These are phyloP conservation scores for Gadus chalcogrammus DNA, from an alignment of 2,113 vertebrate genomes.

Conservation along the genomic window DNA sequence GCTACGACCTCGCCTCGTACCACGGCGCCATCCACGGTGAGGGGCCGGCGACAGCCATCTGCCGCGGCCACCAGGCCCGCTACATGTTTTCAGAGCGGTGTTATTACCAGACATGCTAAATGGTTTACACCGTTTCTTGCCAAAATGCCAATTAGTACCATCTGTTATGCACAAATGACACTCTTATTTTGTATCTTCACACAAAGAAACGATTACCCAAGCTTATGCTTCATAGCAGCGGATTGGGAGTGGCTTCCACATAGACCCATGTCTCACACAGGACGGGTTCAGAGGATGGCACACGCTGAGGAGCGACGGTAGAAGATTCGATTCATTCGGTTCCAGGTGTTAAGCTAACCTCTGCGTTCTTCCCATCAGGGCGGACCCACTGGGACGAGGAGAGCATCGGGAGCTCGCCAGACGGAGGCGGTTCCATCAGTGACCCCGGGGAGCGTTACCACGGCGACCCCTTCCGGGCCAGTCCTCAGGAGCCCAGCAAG, in stretches of 20 bases:
- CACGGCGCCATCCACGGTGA: constrained; percentile 90
- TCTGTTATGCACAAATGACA: constrained; percentile 68
- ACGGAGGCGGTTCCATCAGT: constrained; percentile 86
- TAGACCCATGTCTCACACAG: no score
- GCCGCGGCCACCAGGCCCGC: constrained; percentile 58
- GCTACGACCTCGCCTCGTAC: constrained; percentile 88
- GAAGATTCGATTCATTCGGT: no score
- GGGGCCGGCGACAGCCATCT: constrained; percentile 62
- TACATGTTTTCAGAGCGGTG: constrained; percentile 61
- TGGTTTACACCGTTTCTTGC: constrained; percentile 68
- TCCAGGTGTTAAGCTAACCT: constrained; percentile 18
- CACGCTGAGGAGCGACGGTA: no score
- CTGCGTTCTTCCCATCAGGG: constrained; percentile 69
- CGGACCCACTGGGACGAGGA: constrained; percentile 98
- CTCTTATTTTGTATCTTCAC: constrained; percentile 61
- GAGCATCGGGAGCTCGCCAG: constrained; percentile 93
- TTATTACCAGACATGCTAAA: constrained; percentile 64
- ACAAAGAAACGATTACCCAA: constrained; percentile 42
- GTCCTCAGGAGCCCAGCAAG: constrained; percentile 94
- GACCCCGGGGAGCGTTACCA: constrained; percentile 93
- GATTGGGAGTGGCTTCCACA: no score
- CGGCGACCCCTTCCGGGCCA: constrained; percentile 84
- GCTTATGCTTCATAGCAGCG: not conserved
- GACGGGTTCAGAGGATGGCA: no score
- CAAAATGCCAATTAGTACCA: constrained; percentile 67